Base-by-base conservation (phyloP, 2,888 invertebrate genomes). In the Sminthurides aquaticus region DNA sequence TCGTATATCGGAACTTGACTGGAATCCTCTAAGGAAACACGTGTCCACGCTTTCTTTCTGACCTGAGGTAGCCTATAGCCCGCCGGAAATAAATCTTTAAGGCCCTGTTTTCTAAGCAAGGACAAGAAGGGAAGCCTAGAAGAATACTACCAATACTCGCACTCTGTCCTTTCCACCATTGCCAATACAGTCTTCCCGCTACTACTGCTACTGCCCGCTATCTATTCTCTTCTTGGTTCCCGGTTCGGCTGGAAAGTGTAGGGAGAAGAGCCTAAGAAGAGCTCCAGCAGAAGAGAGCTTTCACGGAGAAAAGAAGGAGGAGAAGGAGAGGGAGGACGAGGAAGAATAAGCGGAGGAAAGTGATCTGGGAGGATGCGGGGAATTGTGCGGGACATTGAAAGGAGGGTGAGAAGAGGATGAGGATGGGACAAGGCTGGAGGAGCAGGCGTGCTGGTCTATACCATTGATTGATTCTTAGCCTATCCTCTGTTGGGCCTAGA, bases 1-100 rank as follows among this genome's bases (percentile, higher is more conserved):
- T n/a, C n/a, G n/a, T n/a, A 15, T 34, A 52, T 52, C 52, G 52
- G 8, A 22, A 22, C 52, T 52, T 52, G 22, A 52, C 52, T 52
- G 52, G 3, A 20, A 20, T 52, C 52, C 52, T 20, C 20, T 20
- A 22, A 52, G 52, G 52, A 52, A 52, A 52, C 52, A 52, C 52
- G 52, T 52, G 52, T 20, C 20, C 22, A 20, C 5, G 3, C 18
- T 26, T 24, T 25, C 18, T 5, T 5, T 20, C 18, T 26, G 11
- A 24, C 24, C 26, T 57, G 57, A 57, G 5, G 11, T 57, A 27
- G 8, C 43, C 43, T 34, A 5, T 34, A 15, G 43, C 43, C 43
- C 43, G 43, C n/a, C n/a, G n/a, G n/a, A n/a, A n/a, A n/a, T n/a
- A n/a, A n/a, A n/a, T n/a, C n/a, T n/a, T n/a, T n/a, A n/a, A n/a